phyloP scores from a whole-genome alignment of 2,888 invertebrate genomes.

The Macaria notata region DNA sequence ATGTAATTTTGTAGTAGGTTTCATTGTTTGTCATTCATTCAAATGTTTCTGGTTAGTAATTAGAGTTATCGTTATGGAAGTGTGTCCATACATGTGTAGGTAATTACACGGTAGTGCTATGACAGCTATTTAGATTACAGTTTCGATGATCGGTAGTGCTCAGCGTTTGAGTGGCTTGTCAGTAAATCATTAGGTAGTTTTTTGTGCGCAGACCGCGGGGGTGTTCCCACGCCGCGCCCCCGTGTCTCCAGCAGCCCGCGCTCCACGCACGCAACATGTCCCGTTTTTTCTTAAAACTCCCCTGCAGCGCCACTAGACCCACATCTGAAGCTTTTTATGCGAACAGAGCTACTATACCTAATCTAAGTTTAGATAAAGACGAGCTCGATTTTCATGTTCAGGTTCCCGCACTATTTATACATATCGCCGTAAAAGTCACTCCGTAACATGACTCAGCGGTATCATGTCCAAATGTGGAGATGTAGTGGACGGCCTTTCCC shows the following conservation, averaged over 20 bases:
- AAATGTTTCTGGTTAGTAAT: too few relatives aligned
- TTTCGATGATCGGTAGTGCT: neutral
- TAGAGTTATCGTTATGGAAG: too few relatives aligned
- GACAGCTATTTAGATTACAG: neutral
- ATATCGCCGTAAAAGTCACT: conserved; percentile 15
- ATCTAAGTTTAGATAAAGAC: conserved; percentile 17
- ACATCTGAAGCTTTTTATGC: conserved; percentile 10
- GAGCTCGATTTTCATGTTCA: conserved; percentile 11
- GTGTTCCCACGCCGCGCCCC: conserved; percentile 43
- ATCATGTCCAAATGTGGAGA: conserved; percentile 20
- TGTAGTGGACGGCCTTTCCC: conserved; percentile 6
- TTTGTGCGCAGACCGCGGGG: conserved; percentile 28
- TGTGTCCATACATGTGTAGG: too few relatives aligned
- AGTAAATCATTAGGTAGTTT: conserved; percentile 26
- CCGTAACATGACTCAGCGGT: conserved; percentile 20
- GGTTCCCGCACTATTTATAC: conserved; percentile 21
- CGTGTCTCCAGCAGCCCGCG: conserved; percentile 37
- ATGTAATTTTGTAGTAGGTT: too few relatives aligned
- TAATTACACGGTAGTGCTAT: neutral
- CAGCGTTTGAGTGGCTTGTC: conserved; percentile 2
- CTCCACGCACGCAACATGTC: conserved; percentile 20
- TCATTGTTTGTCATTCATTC: too few relatives aligned
- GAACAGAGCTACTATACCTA: neutral
- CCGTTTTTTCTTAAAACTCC: conserved; percentile 31
- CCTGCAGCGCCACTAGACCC: conserved; percentile 29